phyloP scores from a whole-genome alignment of 2,797 vertebrate genomes.

The Masticophis lateralis region DNA sequence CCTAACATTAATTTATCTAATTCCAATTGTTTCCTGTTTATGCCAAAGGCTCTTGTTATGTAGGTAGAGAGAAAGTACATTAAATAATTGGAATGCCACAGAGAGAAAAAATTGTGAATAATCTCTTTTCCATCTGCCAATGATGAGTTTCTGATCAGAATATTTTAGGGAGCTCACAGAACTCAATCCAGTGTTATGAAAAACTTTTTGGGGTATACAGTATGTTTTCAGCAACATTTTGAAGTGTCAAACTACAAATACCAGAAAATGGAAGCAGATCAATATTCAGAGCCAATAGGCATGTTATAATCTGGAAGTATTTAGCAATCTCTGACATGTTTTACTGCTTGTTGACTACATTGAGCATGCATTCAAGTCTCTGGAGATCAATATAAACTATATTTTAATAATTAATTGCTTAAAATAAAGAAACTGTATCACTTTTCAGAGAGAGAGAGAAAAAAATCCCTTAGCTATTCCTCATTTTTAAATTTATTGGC shows the following conservation, averaged over 20 bases:
- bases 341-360: background rate
- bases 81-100: background rate
- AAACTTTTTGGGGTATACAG: background rate
- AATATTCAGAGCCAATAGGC: background rate
- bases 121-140: background rate
- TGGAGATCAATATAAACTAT: background rate
- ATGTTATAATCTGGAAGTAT: background rate
- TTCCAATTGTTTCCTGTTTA: too few species aligned
- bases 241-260: background rate
- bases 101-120: background rate
- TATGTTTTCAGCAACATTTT: background rate
- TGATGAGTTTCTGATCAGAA: background rate
- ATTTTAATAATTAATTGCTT: background rate
- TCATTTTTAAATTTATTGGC: background rate
- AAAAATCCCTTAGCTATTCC: background rate
- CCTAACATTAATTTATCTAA: too few species aligned
- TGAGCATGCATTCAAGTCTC: background rate
- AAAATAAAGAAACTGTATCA: background rate
- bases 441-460: background rate
- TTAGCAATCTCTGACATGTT: background rate
- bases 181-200: background rate
- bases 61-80: background rate
- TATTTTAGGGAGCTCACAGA: background rate
- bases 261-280: background rate
- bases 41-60: background rate